Evolutionary conservation across 2,888 invertebrate species (phyloP).

Genomic region (Sclerodermus sp.): DNA sequence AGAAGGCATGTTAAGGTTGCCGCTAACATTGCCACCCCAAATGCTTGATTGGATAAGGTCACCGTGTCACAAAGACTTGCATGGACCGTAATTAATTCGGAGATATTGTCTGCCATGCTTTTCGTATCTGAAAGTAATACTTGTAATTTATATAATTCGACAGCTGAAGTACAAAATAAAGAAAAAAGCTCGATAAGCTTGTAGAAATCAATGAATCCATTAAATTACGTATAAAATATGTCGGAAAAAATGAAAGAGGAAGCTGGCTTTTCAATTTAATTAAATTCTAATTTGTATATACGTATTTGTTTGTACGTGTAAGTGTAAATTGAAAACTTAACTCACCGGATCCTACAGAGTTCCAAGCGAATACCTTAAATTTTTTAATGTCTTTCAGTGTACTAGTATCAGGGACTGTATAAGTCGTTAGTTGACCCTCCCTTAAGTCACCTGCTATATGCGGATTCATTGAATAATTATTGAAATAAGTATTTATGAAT

Average conservation of each 20-base stretch:
- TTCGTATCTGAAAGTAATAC: constrained; percentile 24
- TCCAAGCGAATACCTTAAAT: constrained; percentile 17
- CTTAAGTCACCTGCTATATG: constrained; percentile 25
- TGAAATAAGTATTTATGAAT: too few relatives aligned
- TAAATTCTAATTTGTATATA: too few relatives aligned
- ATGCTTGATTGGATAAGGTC: constrained; percentile 60
- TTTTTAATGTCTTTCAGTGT: constrained; percentile 10
- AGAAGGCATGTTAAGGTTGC: constrained; percentile 63
- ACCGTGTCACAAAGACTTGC: constrained; percentile 62
- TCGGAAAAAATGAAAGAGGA: too few relatives aligned
- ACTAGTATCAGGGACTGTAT: constrained; percentile 21
- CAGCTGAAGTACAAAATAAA: too few relatives aligned
- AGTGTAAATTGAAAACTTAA: neutral
- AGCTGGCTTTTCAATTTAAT: too few relatives aligned
- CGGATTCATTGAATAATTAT: too few relatives aligned
- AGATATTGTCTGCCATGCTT: constrained; percentile 53
- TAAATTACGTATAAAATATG: too few relatives aligned
- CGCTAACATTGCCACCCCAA: constrained; percentile 61
- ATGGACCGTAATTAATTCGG: constrained; percentile 61
- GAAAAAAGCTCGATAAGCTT: too few relatives aligned
- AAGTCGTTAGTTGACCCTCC: constrained; percentile 16
- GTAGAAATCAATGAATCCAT: neutral
- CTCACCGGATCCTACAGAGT: constrained; percentile 13
- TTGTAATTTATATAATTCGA: too few relatives aligned
- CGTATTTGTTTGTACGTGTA: neutral